These are phyloP conservation scores for Rhynchotus rufescens DNA, from an alignment of 2,797 vertebrate species.

Conservation along the genomic window DNA sequence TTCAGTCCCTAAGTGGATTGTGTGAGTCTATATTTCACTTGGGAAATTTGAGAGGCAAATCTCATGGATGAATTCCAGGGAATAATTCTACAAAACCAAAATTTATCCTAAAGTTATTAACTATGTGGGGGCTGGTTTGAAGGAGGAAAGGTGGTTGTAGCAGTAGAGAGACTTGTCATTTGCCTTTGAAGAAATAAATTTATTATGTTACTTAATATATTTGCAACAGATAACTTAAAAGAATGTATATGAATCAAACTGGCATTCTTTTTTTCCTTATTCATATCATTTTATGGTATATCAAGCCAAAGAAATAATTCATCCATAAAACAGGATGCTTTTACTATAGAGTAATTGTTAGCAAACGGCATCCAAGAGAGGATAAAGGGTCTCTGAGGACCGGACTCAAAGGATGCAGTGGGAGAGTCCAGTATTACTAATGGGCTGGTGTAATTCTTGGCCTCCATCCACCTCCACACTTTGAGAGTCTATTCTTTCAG, in stretches of 20 bases:
- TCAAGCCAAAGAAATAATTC: slow-evolving; percentile 32
- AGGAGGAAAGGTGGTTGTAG: neutral
- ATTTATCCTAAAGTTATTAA: slow-evolving; percentile 31
- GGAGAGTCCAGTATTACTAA: slow-evolving; percentile 55
- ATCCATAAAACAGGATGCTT: slow-evolving; percentile 53
- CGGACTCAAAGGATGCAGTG: slow-evolving; percentile 30
- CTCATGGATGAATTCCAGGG: slow-evolving; percentile 32
- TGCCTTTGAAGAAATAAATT: neutral
- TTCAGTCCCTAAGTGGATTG: slow-evolving; percentile 11
- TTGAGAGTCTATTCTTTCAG: slow-evolving; percentile 55
- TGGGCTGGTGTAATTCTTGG: slow-evolving; percentile 63
- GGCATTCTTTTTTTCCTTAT: neutral
- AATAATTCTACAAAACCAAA: slow-evolving; percentile 38
- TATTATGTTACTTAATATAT: neutral
- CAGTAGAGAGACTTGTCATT: neutral
- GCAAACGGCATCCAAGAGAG: slow-evolving; percentile 56
- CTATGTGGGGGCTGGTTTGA: neutral
- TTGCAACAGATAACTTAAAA: neutral
- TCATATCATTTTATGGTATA: slow-evolving; percentile 12
- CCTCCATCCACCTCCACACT: slow-evolving; percentile 35
- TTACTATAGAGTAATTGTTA: slow-evolving; percentile 61
- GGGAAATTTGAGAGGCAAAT: slow-evolving; percentile 54
- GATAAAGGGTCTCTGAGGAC: slow-evolving; percentile 53
- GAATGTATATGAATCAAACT: neutral
- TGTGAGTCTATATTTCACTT: slow-evolving; percentile 2